Conservation (phyloP, 2,113 vertebrate species). For the Rhabdornis inornatus region DNA sequence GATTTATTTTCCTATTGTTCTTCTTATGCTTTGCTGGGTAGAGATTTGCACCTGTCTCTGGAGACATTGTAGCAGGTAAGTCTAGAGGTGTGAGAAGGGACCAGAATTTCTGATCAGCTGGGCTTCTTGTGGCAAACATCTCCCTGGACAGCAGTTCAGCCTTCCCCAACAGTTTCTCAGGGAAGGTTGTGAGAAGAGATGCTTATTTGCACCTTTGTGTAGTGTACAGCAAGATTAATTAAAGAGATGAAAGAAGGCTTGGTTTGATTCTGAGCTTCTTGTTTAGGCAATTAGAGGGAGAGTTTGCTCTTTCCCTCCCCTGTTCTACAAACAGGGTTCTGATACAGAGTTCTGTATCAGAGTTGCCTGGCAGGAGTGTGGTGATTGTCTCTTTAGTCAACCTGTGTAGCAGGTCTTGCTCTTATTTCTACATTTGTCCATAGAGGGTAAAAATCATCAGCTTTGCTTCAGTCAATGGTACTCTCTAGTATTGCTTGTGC, state of each 20-base stretch:
- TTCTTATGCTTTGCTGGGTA: conserved; percentile 40
- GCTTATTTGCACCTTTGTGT: not conserved
- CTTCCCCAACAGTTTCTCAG: not conserved
- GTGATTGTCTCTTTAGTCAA: not conserved
- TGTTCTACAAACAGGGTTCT: not conserved
- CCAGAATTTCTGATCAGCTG: not conserved
- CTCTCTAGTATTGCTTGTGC: not conserved
- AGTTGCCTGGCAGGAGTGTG: not conserved
- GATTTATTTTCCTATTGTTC: conserved; percentile 53
- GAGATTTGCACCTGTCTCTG: conserved; percentile 44
- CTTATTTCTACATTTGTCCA: not conserved
- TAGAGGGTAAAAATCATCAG: not conserved
- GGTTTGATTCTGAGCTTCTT: not conserved
- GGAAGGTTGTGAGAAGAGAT: not conserved
- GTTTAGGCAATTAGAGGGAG: not conserved
- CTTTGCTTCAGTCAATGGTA: not conserved
- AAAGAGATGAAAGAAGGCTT: not conserved
- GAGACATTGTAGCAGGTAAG: conserved; percentile 10
- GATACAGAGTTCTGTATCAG: not conserved
- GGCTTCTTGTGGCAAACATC: not conserved
- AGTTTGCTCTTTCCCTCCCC: not conserved
- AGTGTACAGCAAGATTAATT: not conserved
- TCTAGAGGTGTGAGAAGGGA: conserved; percentile 22
- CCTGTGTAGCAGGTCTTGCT: not conserved
- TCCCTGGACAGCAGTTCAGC: not conserved